Evolutionary conservation across 2,113 vertebrate genomes (phyloP).

Genomic region (Etheostoma cragini): DNA sequence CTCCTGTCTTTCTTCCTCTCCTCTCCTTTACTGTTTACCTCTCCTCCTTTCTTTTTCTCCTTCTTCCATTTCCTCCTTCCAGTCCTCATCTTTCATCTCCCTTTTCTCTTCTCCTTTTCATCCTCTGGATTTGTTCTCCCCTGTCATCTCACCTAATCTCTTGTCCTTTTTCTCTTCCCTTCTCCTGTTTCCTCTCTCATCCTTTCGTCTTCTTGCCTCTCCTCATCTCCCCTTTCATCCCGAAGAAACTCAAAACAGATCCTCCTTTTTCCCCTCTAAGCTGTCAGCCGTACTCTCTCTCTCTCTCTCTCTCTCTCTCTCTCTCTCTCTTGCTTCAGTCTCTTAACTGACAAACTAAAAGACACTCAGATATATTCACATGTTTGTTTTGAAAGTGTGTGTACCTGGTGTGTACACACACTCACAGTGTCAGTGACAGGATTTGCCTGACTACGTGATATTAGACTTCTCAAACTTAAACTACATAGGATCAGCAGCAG

Average conservation of each 20-base stretch:
- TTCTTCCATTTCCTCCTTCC: neutral
- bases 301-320: neutral
- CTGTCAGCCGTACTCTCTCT: slow-evolving; percentile 21
- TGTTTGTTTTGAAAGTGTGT: slow-evolving; percentile 54
- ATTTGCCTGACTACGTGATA: slow-evolving; percentile 62
- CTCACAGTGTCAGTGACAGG: slow-evolving; percentile 41
- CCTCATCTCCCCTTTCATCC: slow-evolving; percentile 30
- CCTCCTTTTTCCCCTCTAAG: slow-evolving; percentile 33
- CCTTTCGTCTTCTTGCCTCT: neutral
- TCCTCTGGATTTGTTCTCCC: neutral
- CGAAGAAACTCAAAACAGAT: slow-evolving; percentile 29
- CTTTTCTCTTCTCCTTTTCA: neutral
- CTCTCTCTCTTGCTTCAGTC: slow-evolving; percentile 5
- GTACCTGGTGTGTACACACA: slow-evolving; percentile 40
- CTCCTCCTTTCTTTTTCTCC: neutral
- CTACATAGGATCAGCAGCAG: slow-evolving; percentile 58
- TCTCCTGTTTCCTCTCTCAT: neutral
- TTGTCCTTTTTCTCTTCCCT: neutral
- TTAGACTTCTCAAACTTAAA: slow-evolving; percentile 60
- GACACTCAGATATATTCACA: slow-evolving; percentile 27
- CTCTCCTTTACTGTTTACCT: neutral
- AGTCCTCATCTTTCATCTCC: neutral
- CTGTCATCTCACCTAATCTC: neutral
- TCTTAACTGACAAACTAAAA: slow-evolving; percentile 51
- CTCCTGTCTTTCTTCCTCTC: neutral